Evolutionary conservation across 2,888 invertebrate species (phyloP).

Genomic region (Heliconius ethilla): DNA sequence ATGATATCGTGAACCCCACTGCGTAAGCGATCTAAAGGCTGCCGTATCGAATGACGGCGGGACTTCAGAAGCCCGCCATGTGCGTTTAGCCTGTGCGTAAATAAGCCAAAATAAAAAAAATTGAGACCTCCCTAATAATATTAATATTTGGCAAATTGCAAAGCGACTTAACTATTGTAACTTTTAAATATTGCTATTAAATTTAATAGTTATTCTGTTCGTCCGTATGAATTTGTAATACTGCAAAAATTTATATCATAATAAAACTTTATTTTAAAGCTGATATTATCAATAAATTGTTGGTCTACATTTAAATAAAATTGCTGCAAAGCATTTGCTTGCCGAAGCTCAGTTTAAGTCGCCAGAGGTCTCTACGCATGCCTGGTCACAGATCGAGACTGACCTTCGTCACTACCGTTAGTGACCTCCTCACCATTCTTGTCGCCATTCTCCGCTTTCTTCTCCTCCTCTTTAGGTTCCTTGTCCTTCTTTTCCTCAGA

Average conservation of each 20-base stretch:
- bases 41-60: conserved; percentile 46
- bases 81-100: conserved; percentile 74
- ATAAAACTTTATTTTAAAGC: background rate
- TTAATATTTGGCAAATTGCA: conserved; percentile 41
- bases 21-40: conserved; percentile 62
- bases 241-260: background rate
- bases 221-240: background rate
- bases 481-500: conserved; percentile 86
- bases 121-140: conserved; percentile 35
- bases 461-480: conserved; percentile 80
- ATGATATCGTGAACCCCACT: conserved; percentile 25
- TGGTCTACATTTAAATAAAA: background rate
- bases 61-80: conserved; percentile 50
- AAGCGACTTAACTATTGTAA: conserved; percentile 10
- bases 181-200: conserved; percentile 21
- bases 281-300: background rate
- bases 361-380: conserved; percentile 57
- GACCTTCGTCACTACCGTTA: conserved; percentile 82
- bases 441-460: conserved; percentile 75
- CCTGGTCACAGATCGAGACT: conserved; percentile 72
- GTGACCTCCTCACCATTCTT: conserved; percentile 79
- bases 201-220: background rate
- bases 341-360: conserved; percentile 19
- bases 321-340: conserved; percentile 18
- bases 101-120: conserved; percentile 41